Percentiles rank a stretch among this genome's conserved stretches.
Conservation (phyloP, 2,113 vertebrate species). For the Hippocampus comes region DNA sequence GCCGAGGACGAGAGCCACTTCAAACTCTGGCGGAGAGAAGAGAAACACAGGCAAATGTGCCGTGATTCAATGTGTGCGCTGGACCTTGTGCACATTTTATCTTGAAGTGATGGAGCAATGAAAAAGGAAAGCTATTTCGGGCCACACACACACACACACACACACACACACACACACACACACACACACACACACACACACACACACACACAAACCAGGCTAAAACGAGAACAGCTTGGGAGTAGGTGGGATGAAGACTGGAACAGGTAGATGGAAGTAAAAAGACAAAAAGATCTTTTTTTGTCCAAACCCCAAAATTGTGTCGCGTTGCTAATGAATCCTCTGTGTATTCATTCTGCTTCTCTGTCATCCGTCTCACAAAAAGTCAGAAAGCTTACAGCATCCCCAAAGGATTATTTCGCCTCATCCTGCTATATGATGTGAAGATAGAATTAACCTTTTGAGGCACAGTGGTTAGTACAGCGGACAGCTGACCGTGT, state of each 20-base stretch:
- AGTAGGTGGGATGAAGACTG: neutral
- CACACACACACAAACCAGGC: constrained; percentile 12
- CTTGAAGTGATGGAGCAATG: constrained; percentile 51
- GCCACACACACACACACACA: constrained; percentile 26
- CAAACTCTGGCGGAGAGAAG: constrained; percentile 31
- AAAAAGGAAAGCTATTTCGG: constrained; percentile 52
- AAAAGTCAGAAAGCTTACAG: neutral
- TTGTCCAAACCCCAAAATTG: too few relatives aligned
- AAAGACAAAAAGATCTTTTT: too few relatives aligned
- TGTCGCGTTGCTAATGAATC: neutral
- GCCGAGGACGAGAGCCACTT: constrained; percentile 33
- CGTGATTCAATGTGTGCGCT: constrained; percentile 51
- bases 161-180: constrained; percentile 23
- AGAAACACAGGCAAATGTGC: constrained; percentile 26
- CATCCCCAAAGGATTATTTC: constrained; percentile 23
- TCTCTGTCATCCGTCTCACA: constrained; percentile 19
- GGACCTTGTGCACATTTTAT: constrained; percentile 55
- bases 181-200: neutral
- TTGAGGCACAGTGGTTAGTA: too few relatives aligned
- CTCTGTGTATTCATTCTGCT: constrained; percentile 16
- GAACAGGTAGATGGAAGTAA: too few relatives aligned
- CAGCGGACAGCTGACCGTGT: too few relatives aligned
- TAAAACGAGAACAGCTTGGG: constrained; percentile 19
- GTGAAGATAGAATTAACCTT: neutral
- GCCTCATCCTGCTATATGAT: constrained; percentile 4